These are phyloP conservation scores for Sebastes matsubarae DNA, from an alignment of 2,797 vertebrate genomes.

Conservation along the genomic window DNA sequence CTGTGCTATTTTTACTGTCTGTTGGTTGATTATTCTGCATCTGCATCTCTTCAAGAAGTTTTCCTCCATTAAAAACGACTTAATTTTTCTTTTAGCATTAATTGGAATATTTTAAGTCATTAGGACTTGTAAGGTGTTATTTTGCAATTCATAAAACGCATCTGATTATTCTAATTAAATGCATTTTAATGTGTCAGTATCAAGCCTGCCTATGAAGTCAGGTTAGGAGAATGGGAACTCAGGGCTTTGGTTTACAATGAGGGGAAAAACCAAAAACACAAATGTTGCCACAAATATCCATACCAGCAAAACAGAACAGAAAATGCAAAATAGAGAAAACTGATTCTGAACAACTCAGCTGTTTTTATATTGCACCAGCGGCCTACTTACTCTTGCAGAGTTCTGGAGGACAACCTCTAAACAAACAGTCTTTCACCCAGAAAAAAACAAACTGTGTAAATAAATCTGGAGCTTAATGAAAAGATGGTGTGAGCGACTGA, in stretches of 20 bases:
- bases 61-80: not conserved
- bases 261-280: not conserved
- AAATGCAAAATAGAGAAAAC: slow-evolving; percentile 16
- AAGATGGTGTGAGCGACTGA: slow-evolving; percentile 22
- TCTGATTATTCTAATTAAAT: not conserved
- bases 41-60: not conserved
- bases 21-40: slow-evolving; percentile 12
- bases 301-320: not conserved
- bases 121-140: not conserved
- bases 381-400: not conserved
- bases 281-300: slow-evolving; percentile 17
- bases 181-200: not conserved
- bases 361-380: not conserved
- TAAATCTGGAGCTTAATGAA: slow-evolving; percentile 35
- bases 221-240: not conserved
- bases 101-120: slow-evolving; percentile 18
- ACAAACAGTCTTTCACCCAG: slow-evolving; percentile 18
- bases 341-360: slow-evolving; percentile 3
- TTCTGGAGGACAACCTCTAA: not conserved
- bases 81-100: not conserved
- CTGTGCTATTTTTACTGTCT: not conserved
- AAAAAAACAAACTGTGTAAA: not conserved
- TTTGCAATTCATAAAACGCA: slow-evolving; percentile 11
- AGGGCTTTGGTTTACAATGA: not conserved
- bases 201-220: not conserved